Percentiles rank a stretch among this genome's conserved stretches.
These are phyloP conservation scores for Epinephelus cyanopodus DNA, from an alignment of 2,113 vertebrate genomes.

Conservation along the genomic window DNA sequence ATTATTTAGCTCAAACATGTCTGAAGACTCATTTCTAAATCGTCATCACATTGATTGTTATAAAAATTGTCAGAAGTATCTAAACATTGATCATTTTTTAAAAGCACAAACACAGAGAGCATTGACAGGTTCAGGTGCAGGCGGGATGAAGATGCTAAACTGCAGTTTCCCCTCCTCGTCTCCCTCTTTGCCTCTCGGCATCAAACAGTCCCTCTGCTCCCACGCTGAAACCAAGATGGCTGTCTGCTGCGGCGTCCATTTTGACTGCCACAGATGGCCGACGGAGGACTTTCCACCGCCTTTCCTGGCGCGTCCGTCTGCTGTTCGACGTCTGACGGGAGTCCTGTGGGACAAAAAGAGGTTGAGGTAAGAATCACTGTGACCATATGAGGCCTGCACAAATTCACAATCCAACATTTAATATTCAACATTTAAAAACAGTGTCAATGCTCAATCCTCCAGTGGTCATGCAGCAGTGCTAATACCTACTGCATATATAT, in stretches of 20 bases:
- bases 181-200: neutral
- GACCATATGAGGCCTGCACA: neutral
- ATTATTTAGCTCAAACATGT: too few species aligned
- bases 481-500: neutral
- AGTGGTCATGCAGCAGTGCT: neutral
- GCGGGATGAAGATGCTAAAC: neutral
- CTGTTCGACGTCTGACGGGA: neutral
- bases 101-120: neutral
- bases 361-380: neutral
- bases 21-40: too few species aligned
- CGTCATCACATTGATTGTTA: too few species aligned
- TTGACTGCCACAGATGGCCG: constrained; percentile 42
- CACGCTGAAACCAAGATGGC: constrained; percentile 41
- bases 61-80: too few species aligned
- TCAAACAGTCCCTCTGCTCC: neutral
- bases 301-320: constrained; percentile 16
- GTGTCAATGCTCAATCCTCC: neutral
- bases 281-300: neutral
- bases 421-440: neutral
- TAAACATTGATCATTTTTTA: too few species aligned
- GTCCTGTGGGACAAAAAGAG: constrained; percentile 50
- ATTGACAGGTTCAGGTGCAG: constrained; percentile 22
- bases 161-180: neutral
- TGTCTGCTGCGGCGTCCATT: constrained; percentile 4
- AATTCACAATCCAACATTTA: neutral